Conservation (phyloP, 2,888 invertebrate genomes). For the Mesoligia furuncula region DNA sequence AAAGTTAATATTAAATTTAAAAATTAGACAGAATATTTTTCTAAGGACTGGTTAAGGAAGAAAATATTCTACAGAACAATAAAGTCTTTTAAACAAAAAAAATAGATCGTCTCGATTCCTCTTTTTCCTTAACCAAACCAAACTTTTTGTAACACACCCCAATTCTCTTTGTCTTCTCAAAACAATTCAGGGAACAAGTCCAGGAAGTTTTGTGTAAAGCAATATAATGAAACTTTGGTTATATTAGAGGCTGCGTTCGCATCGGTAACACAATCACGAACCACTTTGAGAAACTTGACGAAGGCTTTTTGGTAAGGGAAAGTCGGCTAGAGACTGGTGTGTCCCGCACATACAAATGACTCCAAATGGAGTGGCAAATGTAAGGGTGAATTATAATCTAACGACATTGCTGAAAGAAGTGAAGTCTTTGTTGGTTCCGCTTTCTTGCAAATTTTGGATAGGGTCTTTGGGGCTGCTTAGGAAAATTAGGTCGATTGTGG, state of each 20-base stretch:
- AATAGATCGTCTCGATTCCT: conserved; percentile 7
- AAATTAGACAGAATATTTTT: background rate
- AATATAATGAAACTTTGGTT: conserved; percentile 69
- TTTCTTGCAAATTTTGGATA: conserved; percentile 45
- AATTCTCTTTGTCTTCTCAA: conserved; percentile 58
- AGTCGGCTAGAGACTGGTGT: conserved; percentile 78
- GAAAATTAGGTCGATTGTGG: conserved; percentile 57
- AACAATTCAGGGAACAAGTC: conserved; percentile 49
- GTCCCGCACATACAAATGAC: conserved; percentile 86
- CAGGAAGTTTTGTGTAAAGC: conserved; percentile 60
- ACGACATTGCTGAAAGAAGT: conserved; percentile 63
- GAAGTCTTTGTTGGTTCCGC: conserved; percentile 35
- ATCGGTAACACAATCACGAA: conserved; percentile 86
- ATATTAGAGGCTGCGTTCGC: conserved; percentile 71
- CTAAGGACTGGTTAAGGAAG: background rate
- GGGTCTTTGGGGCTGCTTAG: conserved; percentile 35
- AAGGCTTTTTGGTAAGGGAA: conserved; percentile 87
- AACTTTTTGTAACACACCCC: conserved; percentile 47
- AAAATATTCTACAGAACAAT: background rate
- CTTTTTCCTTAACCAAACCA: conserved; percentile 20
- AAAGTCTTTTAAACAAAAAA: conserved; percentile 3
- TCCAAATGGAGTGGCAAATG: conserved; percentile 76
- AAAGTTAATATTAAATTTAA: background rate
- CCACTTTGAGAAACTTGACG: conserved; percentile 87
- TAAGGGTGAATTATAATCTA: conserved; percentile 75